Conservation (phyloP, 1,140 invertebrate genomes). For the Aphelinus certus region DNA sequence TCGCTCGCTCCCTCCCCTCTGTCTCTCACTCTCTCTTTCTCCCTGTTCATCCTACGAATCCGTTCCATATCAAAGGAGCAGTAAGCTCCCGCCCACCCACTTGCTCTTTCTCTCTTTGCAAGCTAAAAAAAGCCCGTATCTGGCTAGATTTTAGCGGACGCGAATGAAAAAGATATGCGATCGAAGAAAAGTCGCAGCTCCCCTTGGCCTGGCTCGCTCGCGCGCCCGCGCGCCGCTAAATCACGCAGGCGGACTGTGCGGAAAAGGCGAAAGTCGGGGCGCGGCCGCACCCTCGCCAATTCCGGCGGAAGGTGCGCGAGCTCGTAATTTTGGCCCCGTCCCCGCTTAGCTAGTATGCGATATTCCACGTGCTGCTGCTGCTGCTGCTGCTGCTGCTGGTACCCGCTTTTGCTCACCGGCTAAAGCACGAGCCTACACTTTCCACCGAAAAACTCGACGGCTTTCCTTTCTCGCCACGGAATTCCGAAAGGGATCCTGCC, state of each 20-base stretch:
- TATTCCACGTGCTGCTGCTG: background rate
- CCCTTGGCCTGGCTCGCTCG: background rate
- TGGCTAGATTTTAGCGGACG: conserved; percentile 36
- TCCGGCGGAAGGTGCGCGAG: conserved; percentile 36
- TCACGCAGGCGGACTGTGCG: conserved; percentile 9
- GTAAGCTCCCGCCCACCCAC: conserved; percentile 8
- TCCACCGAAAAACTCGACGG: conserved; percentile 27
- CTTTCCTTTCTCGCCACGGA: background rate
- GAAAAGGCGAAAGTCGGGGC: conserved; percentile 17
- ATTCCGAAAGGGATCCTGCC: conserved; percentile 21
- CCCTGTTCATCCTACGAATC: conserved; percentile 14
- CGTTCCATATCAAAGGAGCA: conserved; percentile 32
- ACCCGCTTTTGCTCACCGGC: background rate
- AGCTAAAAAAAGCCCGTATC: conserved; percentile 23
- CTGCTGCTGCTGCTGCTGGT: too few relatives aligned
- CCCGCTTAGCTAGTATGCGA: background rate
- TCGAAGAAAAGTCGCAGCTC: conserved; percentile 23
- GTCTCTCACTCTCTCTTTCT: background rate
- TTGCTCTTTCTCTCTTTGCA: background rate
- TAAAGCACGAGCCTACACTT: conserved; percentile 16
- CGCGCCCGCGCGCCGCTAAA: conserved; percentile 13
- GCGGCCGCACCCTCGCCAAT: conserved; percentile 22
- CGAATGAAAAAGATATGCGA: conserved; percentile 39
- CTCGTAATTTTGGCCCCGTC: conserved; percentile 35
- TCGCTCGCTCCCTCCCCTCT: background rate